Evolutionary conservation across 2,797 vertebrate species (phyloP), one percentile per base, ranked within the genome.

Genomic region (Psittacula echo): DNA sequence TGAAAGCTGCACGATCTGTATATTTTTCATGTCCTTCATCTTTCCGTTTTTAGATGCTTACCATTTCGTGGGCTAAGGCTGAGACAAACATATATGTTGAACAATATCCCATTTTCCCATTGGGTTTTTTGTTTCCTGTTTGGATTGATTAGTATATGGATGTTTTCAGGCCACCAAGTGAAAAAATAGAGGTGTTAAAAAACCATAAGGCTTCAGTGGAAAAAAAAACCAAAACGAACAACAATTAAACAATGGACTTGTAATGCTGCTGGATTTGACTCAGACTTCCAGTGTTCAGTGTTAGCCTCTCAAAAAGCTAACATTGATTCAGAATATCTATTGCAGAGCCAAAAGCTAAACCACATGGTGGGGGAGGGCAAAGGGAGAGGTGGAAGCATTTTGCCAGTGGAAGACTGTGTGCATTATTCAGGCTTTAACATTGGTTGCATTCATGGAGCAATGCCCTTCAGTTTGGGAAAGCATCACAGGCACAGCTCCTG

Each of bases 391-490:
- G 81, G 77, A 85, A 90, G 76, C 32, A 0, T 90, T 92, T 85
- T 97, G 80, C 92, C 85, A 87, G 94, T 84, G 87, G 96, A 93
- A 95, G 89, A 90, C 97, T 97, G 92, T 95, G 95, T 96, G 93
- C 89, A 93, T 95, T 96, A 95, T 97, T 95, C 94, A 95, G 91
- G 37, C 73, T 93, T 89, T 87, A 97, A 97, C 97, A 97, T 97
- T 97, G 96, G 94, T 88, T 44, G 95, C 95, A 97, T 97, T 97
- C 97, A 97, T 90, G 48, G 67, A 93, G 90, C 66, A 93, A 60
- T 92, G 93, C 96, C 94, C 95, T 95, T 89, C 89, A 83, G 93
- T 96, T 93, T 86, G 82, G 89, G 91, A 94, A 95, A 82, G 89
- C 89, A 90, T 90, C 93, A 91, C 62, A 96, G 91, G 95, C 85